phyloP scores from a whole-genome alignment of 2,888 invertebrate genomes.

The Aleiodes leptofemur region DNA sequence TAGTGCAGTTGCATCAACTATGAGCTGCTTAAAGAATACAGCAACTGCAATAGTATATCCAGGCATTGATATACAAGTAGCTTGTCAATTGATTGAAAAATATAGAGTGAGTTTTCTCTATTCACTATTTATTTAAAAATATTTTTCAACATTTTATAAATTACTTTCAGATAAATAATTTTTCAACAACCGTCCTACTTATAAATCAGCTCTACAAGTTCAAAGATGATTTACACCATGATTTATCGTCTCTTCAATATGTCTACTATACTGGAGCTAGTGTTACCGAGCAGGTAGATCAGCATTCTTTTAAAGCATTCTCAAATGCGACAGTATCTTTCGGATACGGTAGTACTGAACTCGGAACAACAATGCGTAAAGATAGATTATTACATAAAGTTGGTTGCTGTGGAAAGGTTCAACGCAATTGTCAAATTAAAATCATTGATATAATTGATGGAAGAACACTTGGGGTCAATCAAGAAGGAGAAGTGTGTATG shows the following conservation, averaged over 20 bases:
- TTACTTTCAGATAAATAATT: constrained; percentile 54
- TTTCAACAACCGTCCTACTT: constrained; percentile 56
- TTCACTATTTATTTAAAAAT: background rate
- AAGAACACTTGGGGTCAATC: constrained; percentile 52
- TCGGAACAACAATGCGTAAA: constrained; percentile 3
- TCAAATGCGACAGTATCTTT: background rate
- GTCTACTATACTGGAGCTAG: constrained; percentile 55
- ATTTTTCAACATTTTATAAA: background rate
- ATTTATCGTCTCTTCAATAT: constrained; percentile 53
- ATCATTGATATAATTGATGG: constrained; percentile 52
- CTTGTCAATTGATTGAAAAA: constrained; percentile 61
- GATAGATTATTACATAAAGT: constrained; percentile 31
- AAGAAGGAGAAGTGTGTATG: constrained; percentile 56
- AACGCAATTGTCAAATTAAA: constrained; percentile 52
- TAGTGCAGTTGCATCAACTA: constrained; percentile 31
- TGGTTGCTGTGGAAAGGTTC: constrained; percentile 55
- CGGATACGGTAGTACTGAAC: constrained; percentile 35
- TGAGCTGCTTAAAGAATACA: background rate
- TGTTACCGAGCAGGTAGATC: constrained; percentile 42
- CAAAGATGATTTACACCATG: constrained; percentile 49
- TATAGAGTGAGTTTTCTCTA: constrained; percentile 59
- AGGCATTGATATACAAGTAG: background rate
- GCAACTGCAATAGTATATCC: background rate
- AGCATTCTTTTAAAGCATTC: background rate
- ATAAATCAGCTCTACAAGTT: constrained; percentile 54